Evolutionary conservation across 2,113 vertebrate species (phyloP), one percentile per base, ranked within the genome.

Genomic region (Sinocyclocheilus maitianheensis): DNA sequence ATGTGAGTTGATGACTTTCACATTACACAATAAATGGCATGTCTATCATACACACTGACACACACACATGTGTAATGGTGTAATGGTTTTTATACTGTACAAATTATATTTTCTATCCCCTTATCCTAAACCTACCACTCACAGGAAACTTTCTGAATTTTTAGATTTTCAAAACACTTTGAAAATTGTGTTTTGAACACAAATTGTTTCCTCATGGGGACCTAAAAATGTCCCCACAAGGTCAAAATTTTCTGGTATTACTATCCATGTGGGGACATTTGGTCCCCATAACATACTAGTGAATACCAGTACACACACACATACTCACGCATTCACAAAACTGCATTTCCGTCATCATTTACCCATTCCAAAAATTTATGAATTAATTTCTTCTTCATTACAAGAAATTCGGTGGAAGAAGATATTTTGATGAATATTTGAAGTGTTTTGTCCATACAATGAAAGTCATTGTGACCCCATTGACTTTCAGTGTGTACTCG

Each of bases 1-100:
- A 81, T 55, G 60, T 69, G 20, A 46, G n/a, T 40, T 74, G 22
- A 48, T 62, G n/a, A 76, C 53, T 63, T 62, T 84, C 40, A 75
- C 55, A 63, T 76, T 24, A 30, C 22, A 60, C 30, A 75, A 24
- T 43, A 22, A n/a, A 72, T 72, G 20, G n/a, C 2, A 43, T 72
- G 37, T 12, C 43, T 43, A 40, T 40, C 18, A 72, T 40, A 8
- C 55, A 60, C 58, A 60, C 14, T 2, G 18, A 18, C 18, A 43
- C 43, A 43, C 43, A 43, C 1, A 8, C 43, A 43, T 43, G 8
- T 43, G 40, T 43, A 43, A 43, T 43, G 40, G 7, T 46, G 43
- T 46, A 60, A 60, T 60, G 58, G 58, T 60, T 60, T 60, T 60
- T 60, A 55, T 55, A 55, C 5, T 6, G 4, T 55, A 18, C 53